Base-by-base conservation (phyloP, 2,888 invertebrate genomes). In the Antitype chi region DNA sequence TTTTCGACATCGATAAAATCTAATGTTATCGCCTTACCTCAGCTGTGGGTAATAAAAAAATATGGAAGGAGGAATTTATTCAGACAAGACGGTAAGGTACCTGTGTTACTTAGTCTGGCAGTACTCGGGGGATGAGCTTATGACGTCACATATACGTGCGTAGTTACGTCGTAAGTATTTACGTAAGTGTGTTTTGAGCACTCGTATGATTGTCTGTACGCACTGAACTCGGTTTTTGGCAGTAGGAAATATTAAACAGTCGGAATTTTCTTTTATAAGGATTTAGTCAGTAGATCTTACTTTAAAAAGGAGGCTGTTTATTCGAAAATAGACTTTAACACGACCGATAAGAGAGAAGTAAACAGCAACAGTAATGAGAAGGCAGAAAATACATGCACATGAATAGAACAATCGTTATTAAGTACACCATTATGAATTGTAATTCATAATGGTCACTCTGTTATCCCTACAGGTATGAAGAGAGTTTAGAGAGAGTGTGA, bases 1-100 rank as follows among this genome's bases (percentile, higher is more conserved):
- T 88, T 87, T 85, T 83, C 84, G 75, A 71, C 76, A 76, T 77
- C 85, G 82, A 87, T 89, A 89, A 89, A 90, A 89, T 89, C 87
- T 84, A 71, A 90, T 88, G 86, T 87, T 89, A 89, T 82, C 85
- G 76, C 85, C 28, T 83, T 79, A 84, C 84, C 81, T 85, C 81
- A 77, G 70, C 70, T 71, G 63, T 49, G 74, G 81, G 84, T 80
- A 89, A 87, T 89, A 90, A 90, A 90, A 90, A 83, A 85, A 87
- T 87, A 89, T 82, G 87, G 76, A 70, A 53, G 77, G 57, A 62
- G 78, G 70, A 86, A 85, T 88, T 84, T 88, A 89, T 89, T 86
- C 85, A 85, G 82, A 76, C 72, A 79, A 82, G 70, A 75, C 60
- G 78, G 77, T 81, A 85, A 67, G 75, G 47, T 80, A 76, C 76